A percentile compares a stretch with the other conserved stretches of the same genome.
These are phyloP conservation scores for Gymnothorax javanicus DNA, from an alignment of 2,797 vertebrate genomes.

Conservation along the genomic window DNA sequence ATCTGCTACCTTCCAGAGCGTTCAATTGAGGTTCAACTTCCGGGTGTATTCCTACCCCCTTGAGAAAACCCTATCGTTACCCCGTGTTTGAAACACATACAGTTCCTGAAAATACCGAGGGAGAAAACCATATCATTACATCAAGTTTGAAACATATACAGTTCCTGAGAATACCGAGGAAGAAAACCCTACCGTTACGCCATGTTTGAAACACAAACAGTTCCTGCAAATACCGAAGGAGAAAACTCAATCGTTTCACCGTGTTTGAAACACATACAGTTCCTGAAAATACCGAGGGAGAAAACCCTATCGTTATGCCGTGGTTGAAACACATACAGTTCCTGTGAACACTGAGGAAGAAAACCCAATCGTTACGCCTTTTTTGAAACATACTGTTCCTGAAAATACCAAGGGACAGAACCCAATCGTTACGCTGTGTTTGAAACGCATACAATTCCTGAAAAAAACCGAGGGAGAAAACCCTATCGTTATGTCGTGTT, in stretches of 20 bases:
- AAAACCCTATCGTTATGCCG: neutral
- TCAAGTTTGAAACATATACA: neutral
- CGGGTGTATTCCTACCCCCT: too few species aligned
- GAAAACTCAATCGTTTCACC: too few species aligned
- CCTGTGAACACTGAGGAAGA: slow-evolving; percentile 64
- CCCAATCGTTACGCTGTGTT: too few species aligned
- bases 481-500: neutral
- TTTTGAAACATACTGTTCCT: neutral
- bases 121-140: neutral
- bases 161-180: slow-evolving; percentile 67
- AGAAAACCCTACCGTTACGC: neutral
- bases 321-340: slow-evolving; percentile 27
- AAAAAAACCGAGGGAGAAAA: too few species aligned
- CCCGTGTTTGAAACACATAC: too few species aligned
- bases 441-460: too few species aligned
- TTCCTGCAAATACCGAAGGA: too few species aligned
- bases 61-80: too few species aligned
- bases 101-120: too few species aligned
- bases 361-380: neutral
- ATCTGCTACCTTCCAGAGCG: too few species aligned
- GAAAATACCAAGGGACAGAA: too few species aligned
- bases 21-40: too few species aligned
- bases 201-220: neutral
- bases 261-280: slow-evolving; percentile 27
- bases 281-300: slow-evolving; percentile 64